Base-by-base conservation (phyloP, 2,888 invertebrate species). In the Rotaria magnacalcarata region DNA sequence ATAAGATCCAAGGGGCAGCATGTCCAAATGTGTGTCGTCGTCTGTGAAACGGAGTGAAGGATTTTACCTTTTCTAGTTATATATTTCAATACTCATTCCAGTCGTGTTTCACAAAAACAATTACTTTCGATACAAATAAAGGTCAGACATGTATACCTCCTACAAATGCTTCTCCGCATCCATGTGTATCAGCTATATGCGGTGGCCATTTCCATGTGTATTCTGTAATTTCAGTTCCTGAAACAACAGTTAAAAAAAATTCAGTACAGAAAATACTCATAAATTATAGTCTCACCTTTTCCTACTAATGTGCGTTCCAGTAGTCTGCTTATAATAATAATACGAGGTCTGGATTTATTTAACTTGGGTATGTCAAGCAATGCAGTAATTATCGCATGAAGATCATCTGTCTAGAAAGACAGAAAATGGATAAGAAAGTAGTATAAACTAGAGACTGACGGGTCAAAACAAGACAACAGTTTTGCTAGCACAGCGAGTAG, bases 331-430 rank as follows among this genome's bases (percentile, higher is more conserved):
- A 58, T n/a, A 11, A 58, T 4, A 58, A 58, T 21, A 58, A 5
- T 58, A n/a, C 58, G 58, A 58, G 58, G 58, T 58, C 58, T 58
- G 11, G n/a, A 58, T n/a, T 58, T n/a, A 58, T 58, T 58, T 58
- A 58, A 58, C 19, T 58, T 58, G 6, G 58, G 58, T n/a, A 58
- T 11, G 11, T 58, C n/a, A 7, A 58, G 7, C 58, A 58, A 58
- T 3, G 58, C 58, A 7, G 19, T 58, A 21, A 58, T 58, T 21
- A 21, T 19, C 14, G 58, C 7, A 7, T 58, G 58, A 24, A 58
- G 19, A n/a, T 58, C 58, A 58, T 11, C 7, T 58, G 7, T 58
- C 58, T 58, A 11, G 6, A 58, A 58, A 21, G 19, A 58, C 6
- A 7, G 58, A 19, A 24, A 6, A 58, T 11, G 7, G 19, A 58